A percentile compares a stretch with the other conserved stretches of the same genome.
These are phyloP conservation scores for Globodera rostochiensis DNA, from an alignment of 1,140 invertebrate genomes.

Conservation along the genomic window DNA sequence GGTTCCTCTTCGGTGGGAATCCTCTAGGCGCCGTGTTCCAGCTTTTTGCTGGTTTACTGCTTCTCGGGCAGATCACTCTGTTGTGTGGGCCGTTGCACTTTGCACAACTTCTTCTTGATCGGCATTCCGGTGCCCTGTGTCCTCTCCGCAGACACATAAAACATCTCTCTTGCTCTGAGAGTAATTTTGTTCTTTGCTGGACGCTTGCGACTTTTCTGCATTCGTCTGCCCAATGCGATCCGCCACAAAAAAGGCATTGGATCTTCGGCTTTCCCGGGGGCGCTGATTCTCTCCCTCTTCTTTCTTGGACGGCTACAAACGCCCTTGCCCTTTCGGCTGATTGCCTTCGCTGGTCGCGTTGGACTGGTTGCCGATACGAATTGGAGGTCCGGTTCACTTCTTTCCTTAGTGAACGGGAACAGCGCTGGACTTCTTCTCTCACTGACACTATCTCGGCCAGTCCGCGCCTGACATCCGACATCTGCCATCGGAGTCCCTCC, in stretches of 20 bases:
- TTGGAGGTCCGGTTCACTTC: not conserved
- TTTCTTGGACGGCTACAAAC: constrained; percentile 1
- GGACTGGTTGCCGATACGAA: not conserved
- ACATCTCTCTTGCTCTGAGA: constrained; percentile 3
- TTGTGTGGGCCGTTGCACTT: constrained; percentile 5
- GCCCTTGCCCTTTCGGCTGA: not conserved
- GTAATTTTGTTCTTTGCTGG: not conserved
- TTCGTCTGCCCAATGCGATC: not conserved
- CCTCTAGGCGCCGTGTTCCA: not conserved
- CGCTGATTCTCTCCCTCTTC: not conserved
- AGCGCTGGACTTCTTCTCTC: constrained; percentile 10
- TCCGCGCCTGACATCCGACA: constrained; percentile 2
- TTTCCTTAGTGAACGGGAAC: not conserved
- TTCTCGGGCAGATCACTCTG: constrained; percentile 2
- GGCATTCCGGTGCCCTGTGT: not conserved
- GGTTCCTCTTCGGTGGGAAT: not conserved
- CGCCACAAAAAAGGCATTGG: constrained; percentile 1
- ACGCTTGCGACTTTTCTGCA: constrained; percentile 2
- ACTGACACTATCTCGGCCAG: constrained; percentile 2
- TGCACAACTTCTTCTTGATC: not conserved
- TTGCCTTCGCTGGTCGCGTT: constrained; percentile 1
- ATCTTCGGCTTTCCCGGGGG: not conserved
- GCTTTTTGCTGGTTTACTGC: not conserved
- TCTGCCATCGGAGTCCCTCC: not conserved
- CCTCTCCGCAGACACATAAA: constrained; percentile 6